Evolutionary conservation across 64 coral and sea anemone species (phyloP).

Genomic region (Dendronephthya gigantea): DNA sequence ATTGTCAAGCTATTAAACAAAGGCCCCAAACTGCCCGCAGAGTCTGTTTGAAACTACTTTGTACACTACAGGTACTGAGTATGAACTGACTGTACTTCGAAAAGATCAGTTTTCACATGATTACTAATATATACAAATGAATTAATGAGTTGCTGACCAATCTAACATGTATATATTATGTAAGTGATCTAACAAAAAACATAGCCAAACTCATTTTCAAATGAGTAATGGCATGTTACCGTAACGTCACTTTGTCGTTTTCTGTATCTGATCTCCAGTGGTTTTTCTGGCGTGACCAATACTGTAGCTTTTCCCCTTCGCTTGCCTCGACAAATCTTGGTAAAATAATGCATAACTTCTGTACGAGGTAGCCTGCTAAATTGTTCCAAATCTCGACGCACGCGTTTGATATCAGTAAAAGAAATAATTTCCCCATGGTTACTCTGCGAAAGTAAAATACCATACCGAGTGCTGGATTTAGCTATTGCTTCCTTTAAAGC

Average conservation of each 20-base stretch:
- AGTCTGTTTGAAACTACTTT: no score
- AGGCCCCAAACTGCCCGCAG: no score
- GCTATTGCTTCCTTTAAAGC: background rate
- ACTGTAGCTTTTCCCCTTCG: conserved; percentile 28
- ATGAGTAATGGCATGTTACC: conserved; percentile 29
- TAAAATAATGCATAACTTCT: conserved; percentile 1
- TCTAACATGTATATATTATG: no score
- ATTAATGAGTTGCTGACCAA: no score
- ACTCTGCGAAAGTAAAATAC: background rate
- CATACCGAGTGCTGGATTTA: background rate
- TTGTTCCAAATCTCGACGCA: background rate
- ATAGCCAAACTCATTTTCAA: conserved; percentile 47
- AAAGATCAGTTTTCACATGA: no score
- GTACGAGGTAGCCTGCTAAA: background rate
- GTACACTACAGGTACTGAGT: no score
- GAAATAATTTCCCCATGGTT: background rate
- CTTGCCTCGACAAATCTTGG: conserved; percentile 32
- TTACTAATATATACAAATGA: no score
- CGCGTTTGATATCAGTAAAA: background rate
- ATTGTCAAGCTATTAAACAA: no score
- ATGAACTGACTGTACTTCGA: no score
- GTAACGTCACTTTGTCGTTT: conserved; percentile 34
- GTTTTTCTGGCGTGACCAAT: conserved; percentile 15
- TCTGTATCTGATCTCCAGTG: conserved; percentile 16
- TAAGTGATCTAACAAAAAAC: no score